Percentiles rank a stretch among this genome's conserved stretches.
Conservation (phyloP, 2,113 vertebrate genomes). For the Macquaria ambigua region DNA sequence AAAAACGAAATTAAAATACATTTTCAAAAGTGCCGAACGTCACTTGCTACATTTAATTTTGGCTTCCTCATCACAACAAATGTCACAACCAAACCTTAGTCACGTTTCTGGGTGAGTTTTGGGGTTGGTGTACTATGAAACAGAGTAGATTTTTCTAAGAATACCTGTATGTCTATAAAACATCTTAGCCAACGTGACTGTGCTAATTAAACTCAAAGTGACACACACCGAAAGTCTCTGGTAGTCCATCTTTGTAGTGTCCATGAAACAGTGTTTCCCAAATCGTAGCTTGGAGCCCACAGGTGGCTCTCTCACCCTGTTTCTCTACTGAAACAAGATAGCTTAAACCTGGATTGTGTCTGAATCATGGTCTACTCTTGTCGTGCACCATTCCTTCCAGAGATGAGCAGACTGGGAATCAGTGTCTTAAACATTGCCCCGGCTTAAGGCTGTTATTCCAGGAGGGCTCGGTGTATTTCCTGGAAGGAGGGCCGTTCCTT, state of each 20-base stretch:
- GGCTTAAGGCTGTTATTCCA: slow-evolving; percentile 84
- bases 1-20: slow-evolving; percentile 36
- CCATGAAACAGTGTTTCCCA: slow-evolving; percentile 55
- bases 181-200: slow-evolving; percentile 2
- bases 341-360: slow-evolving; percentile 70
- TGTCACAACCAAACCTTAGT: slow-evolving; percentile 33
- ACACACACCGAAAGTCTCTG: slow-evolving; percentile 64
- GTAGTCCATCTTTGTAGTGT: slow-evolving; percentile 49
- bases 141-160: slow-evolving; percentile 11
- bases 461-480: slow-evolving; percentile 90
- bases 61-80: slow-evolving; percentile 35
- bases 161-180: slow-evolving; percentile 44
- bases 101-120: slow-evolving; percentile 16
- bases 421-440: slow-evolving; percentile 50
- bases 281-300: slow-evolving; percentile 28
- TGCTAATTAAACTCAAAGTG: slow-evolving; percentile 40
- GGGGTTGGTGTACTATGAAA: slow-evolving; percentile 10
- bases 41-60: slow-evolving; percentile 81
- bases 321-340: slow-evolving; percentile 48
- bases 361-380: slow-evolving; percentile 36
- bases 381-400: slow-evolving; percentile 36
- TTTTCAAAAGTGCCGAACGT: slow-evolving; percentile 80
- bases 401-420: slow-evolving; percentile 54
- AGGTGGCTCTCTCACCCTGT: slow-evolving; percentile 35
- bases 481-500: slow-evolving; percentile 95